phyloP scores from a whole-genome alignment of 2,888 invertebrate species.

The Ditylenchus weischeri region DNA sequence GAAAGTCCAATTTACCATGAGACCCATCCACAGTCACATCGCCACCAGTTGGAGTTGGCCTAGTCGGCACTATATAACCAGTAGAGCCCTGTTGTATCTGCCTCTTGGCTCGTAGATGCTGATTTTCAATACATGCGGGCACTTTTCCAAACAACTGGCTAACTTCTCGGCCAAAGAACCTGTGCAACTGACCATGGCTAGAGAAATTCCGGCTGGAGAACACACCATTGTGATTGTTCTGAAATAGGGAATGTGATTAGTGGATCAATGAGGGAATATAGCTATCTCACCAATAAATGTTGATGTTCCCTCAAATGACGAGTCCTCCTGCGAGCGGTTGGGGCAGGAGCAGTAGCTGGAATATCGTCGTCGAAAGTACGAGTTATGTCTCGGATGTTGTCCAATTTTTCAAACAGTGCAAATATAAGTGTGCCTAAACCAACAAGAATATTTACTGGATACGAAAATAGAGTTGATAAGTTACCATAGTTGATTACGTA shows the following conservation, averaged over 20 bases:
- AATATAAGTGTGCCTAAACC: constrained; percentile 66
- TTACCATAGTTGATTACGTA: constrained; percentile 85
- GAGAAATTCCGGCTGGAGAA: constrained; percentile 37
- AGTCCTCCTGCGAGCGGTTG: constrained; percentile 3
- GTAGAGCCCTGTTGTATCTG: background rate
- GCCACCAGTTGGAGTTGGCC: constrained; percentile 10
- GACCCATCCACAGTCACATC: constrained; percentile 19
- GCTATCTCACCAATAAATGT: constrained; percentile 2
- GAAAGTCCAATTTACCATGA: background rate
- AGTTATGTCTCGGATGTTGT: constrained; percentile 39
- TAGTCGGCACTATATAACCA: background rate
- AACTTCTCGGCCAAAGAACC: constrained; percentile 34
- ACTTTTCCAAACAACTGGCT: constrained; percentile 1
- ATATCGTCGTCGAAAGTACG: constrained; percentile 15
- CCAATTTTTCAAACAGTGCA: constrained; percentile 83
- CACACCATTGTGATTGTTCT: constrained; percentile 1
- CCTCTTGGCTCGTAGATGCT: too few relatives aligned
- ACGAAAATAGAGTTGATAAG: background rate
- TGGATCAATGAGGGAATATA: background rate
- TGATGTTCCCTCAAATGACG: constrained; percentile 18
- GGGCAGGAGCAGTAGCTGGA: background rate
- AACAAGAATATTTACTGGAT: background rate
- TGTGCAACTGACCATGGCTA: constrained; percentile 37
- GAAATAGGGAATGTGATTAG: background rate
- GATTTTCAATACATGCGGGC: background rate